These are phyloP conservation scores for Hirtodrosophila alboralis DNA, from an alignment of 2,888 invertebrate species.

Conservation along the genomic window DNA sequence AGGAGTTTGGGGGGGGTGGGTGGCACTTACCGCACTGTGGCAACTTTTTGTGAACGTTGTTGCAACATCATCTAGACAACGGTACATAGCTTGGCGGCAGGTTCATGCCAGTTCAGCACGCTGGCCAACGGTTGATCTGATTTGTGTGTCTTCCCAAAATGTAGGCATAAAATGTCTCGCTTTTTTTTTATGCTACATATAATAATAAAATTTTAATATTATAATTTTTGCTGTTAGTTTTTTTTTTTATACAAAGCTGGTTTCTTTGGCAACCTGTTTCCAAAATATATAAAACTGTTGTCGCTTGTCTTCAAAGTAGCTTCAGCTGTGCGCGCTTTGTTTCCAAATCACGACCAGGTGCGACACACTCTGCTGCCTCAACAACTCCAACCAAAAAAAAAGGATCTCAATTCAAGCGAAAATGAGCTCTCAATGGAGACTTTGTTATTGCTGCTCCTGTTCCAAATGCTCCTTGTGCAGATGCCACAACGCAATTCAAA, in stretches of 20 bases:
- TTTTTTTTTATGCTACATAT: slow-evolving; percentile 1
- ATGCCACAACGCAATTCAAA: slow-evolving; percentile 62
- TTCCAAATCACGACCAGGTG: slow-evolving; percentile 68
- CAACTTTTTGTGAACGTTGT: slow-evolving; percentile 39
- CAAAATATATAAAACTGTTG: slow-evolving; percentile 3
- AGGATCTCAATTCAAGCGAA: slow-evolving; percentile 60
- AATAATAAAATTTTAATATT: slow-evolving; percentile 62
- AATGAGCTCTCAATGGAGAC: slow-evolving; percentile 24
- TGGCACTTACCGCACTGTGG: slow-evolving; percentile 41
- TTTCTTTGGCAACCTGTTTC: slow-evolving; percentile 55
- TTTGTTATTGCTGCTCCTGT: slow-evolving; percentile 18
- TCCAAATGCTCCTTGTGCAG: slow-evolving; percentile 34
- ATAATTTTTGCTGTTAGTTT: slow-evolving; percentile 55
- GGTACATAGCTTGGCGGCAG: slow-evolving; percentile 64
- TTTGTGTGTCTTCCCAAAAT: slow-evolving; percentile 56
- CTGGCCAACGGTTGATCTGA: slow-evolving; percentile 64
- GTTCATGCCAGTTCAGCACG: slow-evolving; percentile 68
- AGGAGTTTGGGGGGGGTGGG: not conserved
- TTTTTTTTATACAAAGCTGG: slow-evolving; percentile 30
- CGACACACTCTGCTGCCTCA: slow-evolving; percentile 17
- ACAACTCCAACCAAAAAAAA: not conserved
- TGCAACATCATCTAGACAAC: slow-evolving; percentile 66
- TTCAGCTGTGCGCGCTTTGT: slow-evolving; percentile 30
- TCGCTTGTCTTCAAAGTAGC: slow-evolving; percentile 33
- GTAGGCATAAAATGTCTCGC: slow-evolving; percentile 7